Percentiles rank a stretch among this genome's conserved stretches.
Evolutionary conservation across 2,797 vertebrate genomes (phyloP).

Genomic region (Threskiornis aethiopicus): DNA sequence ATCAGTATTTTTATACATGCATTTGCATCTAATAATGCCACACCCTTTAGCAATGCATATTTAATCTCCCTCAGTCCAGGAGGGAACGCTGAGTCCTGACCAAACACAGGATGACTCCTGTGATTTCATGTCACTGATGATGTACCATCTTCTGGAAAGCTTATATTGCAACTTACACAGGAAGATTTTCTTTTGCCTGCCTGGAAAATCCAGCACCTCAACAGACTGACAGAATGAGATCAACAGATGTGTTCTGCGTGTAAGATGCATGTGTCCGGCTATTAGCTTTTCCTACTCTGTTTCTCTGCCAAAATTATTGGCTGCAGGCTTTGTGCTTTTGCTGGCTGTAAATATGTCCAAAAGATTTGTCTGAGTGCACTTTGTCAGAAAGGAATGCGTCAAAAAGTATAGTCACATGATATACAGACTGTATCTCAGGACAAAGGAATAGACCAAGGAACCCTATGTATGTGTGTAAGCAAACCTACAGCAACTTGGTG

Average conservation of each 20-base stretch:
- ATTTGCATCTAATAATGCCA: not conserved
- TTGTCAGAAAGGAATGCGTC: not conserved
- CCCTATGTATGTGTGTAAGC: fast-evolving
- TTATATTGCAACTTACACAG: not conserved
- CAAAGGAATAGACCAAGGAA: not conserved
- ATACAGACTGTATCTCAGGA: not conserved
- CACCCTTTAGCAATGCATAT: not conserved
- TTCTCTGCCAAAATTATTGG: not conserved
- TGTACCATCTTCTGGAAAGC: not conserved
- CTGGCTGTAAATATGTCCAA: not conserved
- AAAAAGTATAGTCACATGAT: not conserved
- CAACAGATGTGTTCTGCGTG: slow-evolving; percentile 16
- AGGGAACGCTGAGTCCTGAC: not conserved
- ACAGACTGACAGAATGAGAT: not conserved
- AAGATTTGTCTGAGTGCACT: not conserved
- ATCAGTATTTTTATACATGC: not conserved
- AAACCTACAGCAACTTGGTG: not conserved
- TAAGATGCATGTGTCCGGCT: not conserved
- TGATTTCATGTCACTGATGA: not conserved
- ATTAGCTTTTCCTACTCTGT: not conserved
- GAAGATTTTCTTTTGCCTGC: not conserved
- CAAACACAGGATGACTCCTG: not conserved
- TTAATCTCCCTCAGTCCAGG: not conserved
- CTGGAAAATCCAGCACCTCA: slow-evolving; percentile 11
- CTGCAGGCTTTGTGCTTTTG: not conserved